Conservation (phyloP, 1,140 invertebrate species). For the Lordiphosa collinella region DNA sequence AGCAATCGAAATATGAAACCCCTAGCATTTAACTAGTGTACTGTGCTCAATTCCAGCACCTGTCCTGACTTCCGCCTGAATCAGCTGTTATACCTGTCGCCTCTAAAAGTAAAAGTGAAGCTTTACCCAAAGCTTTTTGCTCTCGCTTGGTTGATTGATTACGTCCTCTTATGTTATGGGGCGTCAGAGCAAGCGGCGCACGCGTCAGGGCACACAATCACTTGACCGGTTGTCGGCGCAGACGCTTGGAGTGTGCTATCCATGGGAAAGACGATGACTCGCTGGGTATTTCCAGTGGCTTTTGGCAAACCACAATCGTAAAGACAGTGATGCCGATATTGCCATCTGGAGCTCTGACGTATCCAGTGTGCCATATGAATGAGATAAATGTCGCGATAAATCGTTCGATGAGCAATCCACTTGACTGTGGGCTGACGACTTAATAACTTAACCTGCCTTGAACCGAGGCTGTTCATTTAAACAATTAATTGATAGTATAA, state of each 20-base stretch:
- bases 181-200: constrained; percentile 33
- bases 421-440: not conserved
- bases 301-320: constrained; percentile 30
- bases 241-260: constrained; percentile 11
- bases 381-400: constrained; percentile 1
- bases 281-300: constrained; percentile 37
- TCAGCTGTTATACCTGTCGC: constrained; percentile 10
- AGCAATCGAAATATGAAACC: too few relatives aligned
- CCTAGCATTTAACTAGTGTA: too few relatives aligned
- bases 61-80: not conserved
- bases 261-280: constrained; percentile 58
- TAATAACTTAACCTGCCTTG: not conserved
- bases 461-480: not conserved
- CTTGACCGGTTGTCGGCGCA: constrained; percentile 4
- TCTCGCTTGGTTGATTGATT: constrained; percentile 11
- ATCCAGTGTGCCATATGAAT: constrained; percentile 11
- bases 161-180: constrained; percentile 6
- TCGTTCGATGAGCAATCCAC: not conserved
- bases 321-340: constrained; percentile 16
- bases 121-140: constrained; percentile 21
- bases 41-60: not conserved
- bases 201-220: constrained; percentile 48
- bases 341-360: constrained; percentile 20
- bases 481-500: not conserved
- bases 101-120: constrained; percentile 59